Base-by-base conservation (phyloP, 2,113 vertebrate genomes). In the Macquaria australasica region DNA sequence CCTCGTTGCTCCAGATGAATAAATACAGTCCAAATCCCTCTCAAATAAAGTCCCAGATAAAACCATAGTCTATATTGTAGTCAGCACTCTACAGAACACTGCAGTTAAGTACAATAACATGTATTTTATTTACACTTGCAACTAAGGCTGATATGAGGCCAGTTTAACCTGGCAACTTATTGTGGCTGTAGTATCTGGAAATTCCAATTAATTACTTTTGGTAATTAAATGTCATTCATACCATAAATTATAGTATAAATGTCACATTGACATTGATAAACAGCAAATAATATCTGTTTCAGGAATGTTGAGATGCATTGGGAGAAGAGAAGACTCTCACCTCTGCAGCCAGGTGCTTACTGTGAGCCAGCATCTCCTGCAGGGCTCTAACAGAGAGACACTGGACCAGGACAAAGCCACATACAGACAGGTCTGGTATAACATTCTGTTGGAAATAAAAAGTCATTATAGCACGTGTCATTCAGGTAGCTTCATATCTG, bases 371-470 rank as follows among this genome's bases (percentile, higher is more conserved):
- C 93, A 92, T 96, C 83, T 96, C 95, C 85, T 96, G 95, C 79
- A 96, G 93, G 51, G 95, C 95, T 80, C 95, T 84, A n/a, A 96
- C 94, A 21, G 95, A 96, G 53, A 95, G 90, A 88, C 95, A 96
- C 80, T 92, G 91, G 73, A 92, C 92, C 87, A 96, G 84, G 60
- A 96, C 81, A 23, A 96, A 96, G 79, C 92, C 91, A 81, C 95
- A 96, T 1, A 95, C 81, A 14, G 92, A 95, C 81, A 96, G 81
- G 71, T 96, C 94, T 82, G 95, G 94, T 7, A 95, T 95, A 88
- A 96, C 95, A 90, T 96, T 96, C 95, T 96, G 86, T n/a, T 8
- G 67, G 68, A 77, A 73, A 84, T 15, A 51, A 66, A 83, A 41
- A 70, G 23, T 58, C 15, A 81, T 3, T 0, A 63, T 3, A 67